A percentile compares a stretch with the other conserved stretches of the same genome.
Evolutionary conservation across 2,113 vertebrate genomes (phyloP).

Genomic region (Smithornis capensis): DNA sequence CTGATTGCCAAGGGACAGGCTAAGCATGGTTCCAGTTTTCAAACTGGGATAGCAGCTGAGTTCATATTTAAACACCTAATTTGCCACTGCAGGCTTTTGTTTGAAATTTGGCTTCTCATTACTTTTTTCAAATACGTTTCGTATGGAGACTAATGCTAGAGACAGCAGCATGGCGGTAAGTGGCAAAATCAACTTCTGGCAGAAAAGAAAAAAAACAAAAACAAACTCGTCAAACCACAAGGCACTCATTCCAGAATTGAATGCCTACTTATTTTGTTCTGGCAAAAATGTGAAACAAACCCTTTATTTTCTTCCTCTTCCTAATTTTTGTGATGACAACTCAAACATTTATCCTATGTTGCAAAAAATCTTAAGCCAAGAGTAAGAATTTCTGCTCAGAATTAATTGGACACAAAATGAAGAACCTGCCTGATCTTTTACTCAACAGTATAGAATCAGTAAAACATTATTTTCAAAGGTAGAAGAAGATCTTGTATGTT

Average conservation of each 20-base stretch:
- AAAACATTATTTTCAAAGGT: background rate
- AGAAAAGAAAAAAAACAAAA: background rate
- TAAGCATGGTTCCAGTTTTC: background rate
- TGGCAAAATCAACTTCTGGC: background rate
- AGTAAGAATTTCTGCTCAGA: background rate
- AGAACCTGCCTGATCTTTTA: background rate
- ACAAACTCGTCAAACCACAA: background rate
- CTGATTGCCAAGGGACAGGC: background rate
- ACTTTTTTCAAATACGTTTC: background rate
- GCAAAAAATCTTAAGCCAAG: background rate
- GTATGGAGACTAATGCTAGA: background rate
- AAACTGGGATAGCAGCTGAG: background rate
- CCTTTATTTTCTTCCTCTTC: background rate
- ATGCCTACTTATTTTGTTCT: background rate
- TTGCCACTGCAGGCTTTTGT: background rate
- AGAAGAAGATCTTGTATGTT: background rate
- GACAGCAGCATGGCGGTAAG: background rate
- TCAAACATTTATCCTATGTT: background rate
- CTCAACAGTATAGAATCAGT: background rate
- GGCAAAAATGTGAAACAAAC: background rate
- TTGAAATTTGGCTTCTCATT: conserved; percentile 8
- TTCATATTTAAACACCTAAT: conserved; percentile 13
- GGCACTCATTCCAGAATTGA: background rate
- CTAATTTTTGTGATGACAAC: background rate
- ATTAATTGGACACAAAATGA: background rate